phyloP scores from a whole-genome alignment of 2,888 invertebrate genomes.

The Adelognathus sp. region DNA sequence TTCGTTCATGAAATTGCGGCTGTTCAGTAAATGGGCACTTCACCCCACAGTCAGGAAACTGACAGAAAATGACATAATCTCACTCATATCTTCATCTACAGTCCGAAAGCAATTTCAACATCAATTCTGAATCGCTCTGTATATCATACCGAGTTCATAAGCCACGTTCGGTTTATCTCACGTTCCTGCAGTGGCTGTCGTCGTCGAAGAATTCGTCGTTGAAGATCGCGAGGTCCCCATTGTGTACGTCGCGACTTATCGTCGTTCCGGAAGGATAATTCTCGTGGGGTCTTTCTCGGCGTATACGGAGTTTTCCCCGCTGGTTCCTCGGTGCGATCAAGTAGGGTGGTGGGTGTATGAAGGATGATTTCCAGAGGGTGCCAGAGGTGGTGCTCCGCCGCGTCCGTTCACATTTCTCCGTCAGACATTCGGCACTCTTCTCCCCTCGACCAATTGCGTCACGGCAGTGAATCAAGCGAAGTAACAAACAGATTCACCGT shows the following conservation, averaged over 20 bases:
- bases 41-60: too few relatives aligned
- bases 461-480: constrained; percentile 60
- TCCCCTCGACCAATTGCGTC: background rate
- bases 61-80: too few relatives aligned
- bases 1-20: too few relatives aligned
- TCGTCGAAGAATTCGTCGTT: constrained; percentile 48
- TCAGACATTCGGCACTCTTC: too few relatives aligned
- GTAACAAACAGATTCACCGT: constrained; percentile 67
- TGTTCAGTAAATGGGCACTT: too few relatives aligned
- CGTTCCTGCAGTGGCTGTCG: constrained; percentile 21
- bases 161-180: constrained; percentile 45
- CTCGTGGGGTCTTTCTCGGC: constrained; percentile 58
- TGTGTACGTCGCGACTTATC: constrained; percentile 62
- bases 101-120: constrained; percentile 29
- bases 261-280: constrained; percentile 62
- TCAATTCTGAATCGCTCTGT: too few relatives aligned
- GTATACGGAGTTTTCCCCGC: constrained; percentile 3
- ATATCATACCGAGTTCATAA: constrained; percentile 19
- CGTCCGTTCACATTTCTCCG: background rate
- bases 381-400: background rate
- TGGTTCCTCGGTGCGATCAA: constrained; percentile 1
- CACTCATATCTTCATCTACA: too few relatives aligned
- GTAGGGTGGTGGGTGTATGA: constrained; percentile 2
- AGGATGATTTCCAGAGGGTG: background rate
- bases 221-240: constrained; percentile 56